Base-by-base conservation (phyloP, 2,113 vertebrate species). In the Malurus elegans region DNA sequence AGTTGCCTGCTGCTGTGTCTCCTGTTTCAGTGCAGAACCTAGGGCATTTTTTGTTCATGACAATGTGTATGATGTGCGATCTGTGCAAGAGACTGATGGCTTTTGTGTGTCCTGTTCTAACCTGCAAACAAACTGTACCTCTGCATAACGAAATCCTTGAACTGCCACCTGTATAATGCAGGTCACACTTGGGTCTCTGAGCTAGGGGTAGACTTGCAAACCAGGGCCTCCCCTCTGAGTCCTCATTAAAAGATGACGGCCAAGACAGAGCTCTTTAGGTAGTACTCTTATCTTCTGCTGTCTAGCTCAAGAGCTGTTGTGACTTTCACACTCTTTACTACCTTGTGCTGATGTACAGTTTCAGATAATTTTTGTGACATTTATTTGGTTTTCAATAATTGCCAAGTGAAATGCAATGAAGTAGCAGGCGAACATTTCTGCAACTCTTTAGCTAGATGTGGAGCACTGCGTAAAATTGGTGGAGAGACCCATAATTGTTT, bases 131-230 rank as follows among this genome's bases (percentile, higher is more conserved):
- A 61, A 6, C 4, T 4, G 0, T 69, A 57, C 28, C 23, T 17
- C 18, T 82, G 10, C 4, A 8, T 71, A 44, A 60, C 20, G 44
- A 64, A 82, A 38, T 26, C 34, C 69, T 60, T 9, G n/a, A 40
- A 20, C 15, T 85, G 29, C 26, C 29, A 14, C 54, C n/a, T 76
- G 5, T 74, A 12, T 29, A 3, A 34, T 73, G 42, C 50, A 58
- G 50, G 66, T 70, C 32, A 16, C 0, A 0, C 2, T 0, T 47
- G 62, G 0, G 0, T 69, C 28, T 70, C 36, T 18, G 31, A 51
- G 58, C 14, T 66, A 38, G 62, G 29, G n/a, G 13, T 7, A n/a
- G 60, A 19, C 19, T 12, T 79, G 48, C 85, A 61, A 80, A 66
- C 29, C 12, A 23, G 23, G 23, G 4, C 1, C 4, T 64, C 19